phyloP scores from a whole-genome alignment of 2,797 vertebrate species.

The Platyrinchus mystaceus region DNA sequence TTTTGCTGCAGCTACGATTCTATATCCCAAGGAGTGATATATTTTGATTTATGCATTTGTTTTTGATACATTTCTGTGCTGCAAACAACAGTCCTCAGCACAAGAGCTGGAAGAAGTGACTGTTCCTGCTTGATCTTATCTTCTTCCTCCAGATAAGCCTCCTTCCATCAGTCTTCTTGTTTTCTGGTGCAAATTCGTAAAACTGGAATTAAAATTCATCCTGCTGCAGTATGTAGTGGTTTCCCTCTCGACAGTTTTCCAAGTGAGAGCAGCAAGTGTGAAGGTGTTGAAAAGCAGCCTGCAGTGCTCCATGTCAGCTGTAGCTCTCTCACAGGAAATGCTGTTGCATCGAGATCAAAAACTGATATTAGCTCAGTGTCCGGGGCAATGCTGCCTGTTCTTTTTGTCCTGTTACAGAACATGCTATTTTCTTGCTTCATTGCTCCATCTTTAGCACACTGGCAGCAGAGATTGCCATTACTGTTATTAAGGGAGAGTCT shows the following conservation, averaged over 20 bases:
- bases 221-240: constrained; percentile 37
- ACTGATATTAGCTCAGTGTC: background rate
- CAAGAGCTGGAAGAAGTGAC: background rate
- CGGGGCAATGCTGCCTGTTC: background rate
- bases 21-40: background rate
- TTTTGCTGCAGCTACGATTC: background rate
- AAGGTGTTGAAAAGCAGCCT: constrained; percentile 68
- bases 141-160: background rate
- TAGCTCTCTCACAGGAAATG: constrained; percentile 17
- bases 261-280: constrained; percentile 58
- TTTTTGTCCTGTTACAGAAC: background rate
- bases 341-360: constrained; percentile 36
- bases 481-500: constrained; percentile 6
- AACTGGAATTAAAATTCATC: constrained; percentile 44
- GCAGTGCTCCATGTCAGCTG: constrained; percentile 41
- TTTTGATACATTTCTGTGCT: background rate
- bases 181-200: constrained; percentile 28
- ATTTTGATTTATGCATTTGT: background rate
- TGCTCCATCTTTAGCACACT: constrained; percentile 9
- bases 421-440: constrained; percentile 5
- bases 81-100: background rate
- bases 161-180: background rate
- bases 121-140: background rate
- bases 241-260: constrained; percentile 43
- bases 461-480: background rate